phyloP scores from a whole-genome alignment of 2,888 invertebrate genomes.

The Reticulitermes lucifugus region DNA sequence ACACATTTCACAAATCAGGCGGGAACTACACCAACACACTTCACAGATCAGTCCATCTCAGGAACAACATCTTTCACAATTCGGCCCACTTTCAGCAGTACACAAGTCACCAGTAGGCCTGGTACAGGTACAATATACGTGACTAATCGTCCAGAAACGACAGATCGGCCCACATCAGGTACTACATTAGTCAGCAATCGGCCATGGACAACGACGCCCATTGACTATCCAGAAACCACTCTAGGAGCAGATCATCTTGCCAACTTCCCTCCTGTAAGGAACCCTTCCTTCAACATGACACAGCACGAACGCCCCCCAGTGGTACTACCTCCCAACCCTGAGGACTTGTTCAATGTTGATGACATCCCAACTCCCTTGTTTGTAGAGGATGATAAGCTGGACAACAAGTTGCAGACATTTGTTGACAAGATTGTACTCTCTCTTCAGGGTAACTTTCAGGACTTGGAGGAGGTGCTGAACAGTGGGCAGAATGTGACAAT shows the following conservation, averaged over 20 bases:
- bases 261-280: conserved; percentile 88
- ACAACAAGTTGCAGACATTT: conserved; percentile 83
- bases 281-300: conserved; percentile 81
- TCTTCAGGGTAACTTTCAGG: conserved; percentile 84
- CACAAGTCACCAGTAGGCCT: background rate
- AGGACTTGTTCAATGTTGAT: conserved; percentile 62
- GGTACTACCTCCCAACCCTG: conserved; percentile 63
- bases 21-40: background rate
- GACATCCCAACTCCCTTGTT: conserved; percentile 84
- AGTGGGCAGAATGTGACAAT: conserved; percentile 54
- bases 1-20: background rate
- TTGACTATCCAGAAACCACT: conserved; percentile 28
- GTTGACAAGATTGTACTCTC: conserved; percentile 88
- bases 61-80: background rate
- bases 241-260: conserved; percentile 70
- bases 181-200: conserved; percentile 31
- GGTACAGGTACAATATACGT: background rate
- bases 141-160: background rate
- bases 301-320: conserved; percentile 60
- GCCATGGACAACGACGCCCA: conserved; percentile 20
- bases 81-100: background rate
- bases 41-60: background rate
- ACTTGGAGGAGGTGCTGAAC: conserved; percentile 81
- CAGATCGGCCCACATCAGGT: conserved; percentile 13
- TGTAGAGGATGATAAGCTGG: conserved; percentile 79